Evolutionary conservation across 2,888 invertebrate genomes (phyloP).

Genomic region (Odontocerum albicorne): DNA sequence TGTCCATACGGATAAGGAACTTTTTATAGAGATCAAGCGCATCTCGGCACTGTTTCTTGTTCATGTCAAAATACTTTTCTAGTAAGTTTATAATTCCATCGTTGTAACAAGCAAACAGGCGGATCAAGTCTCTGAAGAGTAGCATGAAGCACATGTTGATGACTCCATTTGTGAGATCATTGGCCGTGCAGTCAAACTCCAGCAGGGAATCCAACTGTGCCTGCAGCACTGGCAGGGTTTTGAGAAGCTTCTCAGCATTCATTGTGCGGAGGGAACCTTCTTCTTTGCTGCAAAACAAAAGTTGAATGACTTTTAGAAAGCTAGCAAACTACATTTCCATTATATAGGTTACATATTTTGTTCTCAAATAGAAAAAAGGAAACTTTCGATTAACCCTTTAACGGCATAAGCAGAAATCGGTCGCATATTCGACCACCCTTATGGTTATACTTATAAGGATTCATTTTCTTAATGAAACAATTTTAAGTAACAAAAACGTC

Average conservation of each 20-base stretch:
- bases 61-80: conserved; percentile 99
- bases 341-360: too few relatives aligned
- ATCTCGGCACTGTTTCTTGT: conserved; percentile 97
- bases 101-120: conserved; percentile 99
- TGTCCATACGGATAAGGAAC: conserved; percentile 97
- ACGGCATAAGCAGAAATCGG: too few relatives aligned
- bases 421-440: too few relatives aligned
- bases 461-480: too few relatives aligned
- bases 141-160: conserved; percentile 99
- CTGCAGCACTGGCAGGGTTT: conserved; percentile 94
- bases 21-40: conserved; percentile 98
- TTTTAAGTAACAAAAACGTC: too few relatives aligned
- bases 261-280: conserved; percentile 96
- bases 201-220: conserved; percentile 92
- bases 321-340: too few relatives aligned
- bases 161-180: conserved; percentile 97
- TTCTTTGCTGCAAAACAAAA: conserved; percentile 72
- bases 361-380: too few relatives aligned
- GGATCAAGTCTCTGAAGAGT: conserved; percentile 97
- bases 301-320: not conserved
- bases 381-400: too few relatives aligned
- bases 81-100: conserved; percentile 98
- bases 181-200: conserved; percentile 96
- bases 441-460: too few relatives aligned
- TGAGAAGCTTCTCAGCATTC: conserved; percentile 95